phyloP scores from a whole-genome alignment of 2,113 vertebrate genomes.

The Clarias batrachus region DNA sequence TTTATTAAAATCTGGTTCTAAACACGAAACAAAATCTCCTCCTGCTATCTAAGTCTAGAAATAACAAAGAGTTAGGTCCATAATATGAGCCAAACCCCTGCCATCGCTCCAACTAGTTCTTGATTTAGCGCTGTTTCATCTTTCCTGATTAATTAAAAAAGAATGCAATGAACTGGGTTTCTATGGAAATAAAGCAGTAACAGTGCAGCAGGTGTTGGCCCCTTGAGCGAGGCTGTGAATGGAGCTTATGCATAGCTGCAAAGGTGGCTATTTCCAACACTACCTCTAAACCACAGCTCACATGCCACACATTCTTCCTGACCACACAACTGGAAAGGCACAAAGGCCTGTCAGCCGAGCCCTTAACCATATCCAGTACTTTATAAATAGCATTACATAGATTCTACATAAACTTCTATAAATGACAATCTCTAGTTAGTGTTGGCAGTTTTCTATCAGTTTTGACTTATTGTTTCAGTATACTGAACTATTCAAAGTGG shows the following conservation, averaged over 20 bases:
- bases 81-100: constrained; percentile 4
- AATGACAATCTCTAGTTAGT: background rate
- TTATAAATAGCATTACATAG: constrained; percentile 55
- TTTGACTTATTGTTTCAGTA: background rate
- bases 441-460: background rate
- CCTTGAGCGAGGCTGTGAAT: constrained; percentile 42
- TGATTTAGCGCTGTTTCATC: constrained; percentile 59
- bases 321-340: constrained; percentile 61
- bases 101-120: constrained; percentile 42
- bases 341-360: constrained; percentile 60
- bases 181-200: constrained; percentile 59
- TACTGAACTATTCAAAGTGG: background rate
- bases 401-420: background rate
- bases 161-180: constrained; percentile 59
- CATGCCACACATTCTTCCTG: constrained; percentile 67
- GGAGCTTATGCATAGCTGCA: constrained; percentile 44
- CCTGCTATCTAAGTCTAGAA: constrained; percentile 24
- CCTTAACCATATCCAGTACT: constrained; percentile 46
- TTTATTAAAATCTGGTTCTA: constrained; percentile 55
- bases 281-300: constrained; percentile 57
- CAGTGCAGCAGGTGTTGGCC: constrained; percentile 50
- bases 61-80: constrained; percentile 37
- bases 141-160: constrained; percentile 65
- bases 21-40: constrained; percentile 44
- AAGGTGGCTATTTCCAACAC: constrained; percentile 60